Base-by-base conservation (phyloP, 2,797 vertebrate species). In the Pantherophis vulpinus region DNA sequence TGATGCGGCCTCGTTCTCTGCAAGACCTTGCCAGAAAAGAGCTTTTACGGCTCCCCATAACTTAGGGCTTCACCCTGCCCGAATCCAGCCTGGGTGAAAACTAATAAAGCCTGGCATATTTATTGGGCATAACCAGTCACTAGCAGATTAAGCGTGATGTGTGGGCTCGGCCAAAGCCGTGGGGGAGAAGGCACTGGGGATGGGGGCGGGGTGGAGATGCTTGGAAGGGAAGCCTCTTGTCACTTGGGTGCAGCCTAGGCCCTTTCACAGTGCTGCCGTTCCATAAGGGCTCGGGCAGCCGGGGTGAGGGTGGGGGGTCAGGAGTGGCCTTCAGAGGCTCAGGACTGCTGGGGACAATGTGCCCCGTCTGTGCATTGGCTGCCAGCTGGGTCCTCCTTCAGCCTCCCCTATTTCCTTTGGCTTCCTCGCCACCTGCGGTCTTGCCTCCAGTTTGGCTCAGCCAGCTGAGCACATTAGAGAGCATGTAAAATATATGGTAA, bases 381-480 rank as follows among this genome's bases (percentile, higher is more conserved):
- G 42, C 42, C n/a, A 63, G 59, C 83, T 42, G 16, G 13, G 20
- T 8, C 32, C 2, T 59, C 37, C 4, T 51, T n/a, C 29, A 7
- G 47, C 3, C 7, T 54, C 4, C 9, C 20, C 20, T 2, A 37
- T 37, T 47, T 74, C 23, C 42, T 63, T 29, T 5, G 0, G 0
- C 9, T 42, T 70, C 54, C 14, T 86, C 3, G 90, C 60, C 63
- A 7, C 59, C 88, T 42, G 58, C 2, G 8, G 7, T 29, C 83
- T 1, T 1, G 79, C 0, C 0, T 0, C 66, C 18, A n/a, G 23
- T 47, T 54, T 63, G 0, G 91, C 61, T 16, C 56, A 2, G 1
- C 10, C 0, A 18, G 59, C 2, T 37, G 16, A 6, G 0, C 0
- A 0, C 92, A 27, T 54, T 92, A 88, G 89, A 1, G 8, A 66